Evolutionary conservation across 2,888 invertebrate genomes (phyloP).

Genomic region (Drosophila mettleri): DNA sequence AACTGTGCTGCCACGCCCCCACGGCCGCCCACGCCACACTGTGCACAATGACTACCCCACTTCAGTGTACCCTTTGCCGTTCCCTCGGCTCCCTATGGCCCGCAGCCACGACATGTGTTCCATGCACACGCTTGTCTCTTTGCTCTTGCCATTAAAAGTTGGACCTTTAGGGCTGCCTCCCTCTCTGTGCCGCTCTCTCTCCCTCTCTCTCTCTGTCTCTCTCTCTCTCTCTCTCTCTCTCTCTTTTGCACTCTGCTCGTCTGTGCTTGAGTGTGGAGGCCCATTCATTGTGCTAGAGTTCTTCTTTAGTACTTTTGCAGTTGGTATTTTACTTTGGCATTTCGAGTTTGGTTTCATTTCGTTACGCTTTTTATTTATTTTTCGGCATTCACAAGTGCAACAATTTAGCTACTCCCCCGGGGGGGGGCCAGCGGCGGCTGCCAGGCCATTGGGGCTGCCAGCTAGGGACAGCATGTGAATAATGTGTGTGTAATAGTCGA

Average conservation of each 20-base stretch:
- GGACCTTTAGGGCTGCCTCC: slow-evolving; percentile 61
- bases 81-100: slow-evolving; percentile 32
- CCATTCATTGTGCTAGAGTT: slow-evolving; percentile 54
- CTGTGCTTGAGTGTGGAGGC: slow-evolving; percentile 35
- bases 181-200: neutral
- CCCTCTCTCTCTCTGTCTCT: neutral
- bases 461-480: slow-evolving; percentile 44
- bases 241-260: neutral
- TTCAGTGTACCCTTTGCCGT: neutral
- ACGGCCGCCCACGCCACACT: neutral
- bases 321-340: slow-evolving; percentile 65
- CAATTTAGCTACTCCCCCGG: slow-evolving; percentile 64
- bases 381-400: slow-evolving; percentile 72
- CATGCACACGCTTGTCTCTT: slow-evolving; percentile 61
- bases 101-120: slow-evolving; percentile 79
- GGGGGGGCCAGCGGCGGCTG: neutral
- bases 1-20: slow-evolving; percentile 53
- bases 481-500: slow-evolving; percentile 59
- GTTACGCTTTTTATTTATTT: slow-evolving; percentile 68
- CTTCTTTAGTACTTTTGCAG: slow-evolving; percentile 55
- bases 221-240: neutral
- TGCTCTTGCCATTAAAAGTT: slow-evolving; percentile 79
- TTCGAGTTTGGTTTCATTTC: slow-evolving; percentile 64
- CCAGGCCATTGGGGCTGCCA: neutral
- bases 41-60: neutral